Evolutionary conservation across 2,113 vertebrate species (phyloP).

Genomic region (Cettia cetti): DNA sequence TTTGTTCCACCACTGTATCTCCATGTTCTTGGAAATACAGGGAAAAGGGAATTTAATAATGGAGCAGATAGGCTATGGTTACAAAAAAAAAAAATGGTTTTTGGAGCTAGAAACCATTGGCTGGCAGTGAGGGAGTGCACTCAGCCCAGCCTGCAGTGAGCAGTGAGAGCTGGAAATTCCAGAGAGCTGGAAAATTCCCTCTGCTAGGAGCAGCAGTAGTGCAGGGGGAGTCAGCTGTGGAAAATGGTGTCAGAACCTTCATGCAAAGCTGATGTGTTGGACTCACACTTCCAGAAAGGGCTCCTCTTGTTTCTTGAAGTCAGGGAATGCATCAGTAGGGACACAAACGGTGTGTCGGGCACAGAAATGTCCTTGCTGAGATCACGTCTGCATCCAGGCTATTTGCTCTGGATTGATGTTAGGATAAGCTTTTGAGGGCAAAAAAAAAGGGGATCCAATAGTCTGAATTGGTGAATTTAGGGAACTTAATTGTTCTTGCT

Average conservation of each 20-base stretch:
- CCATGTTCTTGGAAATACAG: background rate
- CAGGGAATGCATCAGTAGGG: background rate
- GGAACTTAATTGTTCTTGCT: background rate
- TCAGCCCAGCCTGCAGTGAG: background rate
- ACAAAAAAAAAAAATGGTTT: fast-evolving
- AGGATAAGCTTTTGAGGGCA: background rate
- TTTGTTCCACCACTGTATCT: background rate
- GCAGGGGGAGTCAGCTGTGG: background rate
- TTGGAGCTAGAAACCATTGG: background rate
- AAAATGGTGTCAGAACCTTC: background rate
- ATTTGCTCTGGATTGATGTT: background rate
- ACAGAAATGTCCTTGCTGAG: background rate
- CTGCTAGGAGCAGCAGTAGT: background rate
- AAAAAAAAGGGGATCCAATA: background rate
- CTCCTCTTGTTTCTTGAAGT: background rate
- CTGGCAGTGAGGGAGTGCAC: background rate
- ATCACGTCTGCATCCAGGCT: background rate
- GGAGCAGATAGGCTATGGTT: background rate
- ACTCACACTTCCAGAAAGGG: background rate
- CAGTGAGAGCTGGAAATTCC: no score
- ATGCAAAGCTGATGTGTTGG: fast-evolving
- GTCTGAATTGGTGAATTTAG: background rate
- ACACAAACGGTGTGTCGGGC: background rate
- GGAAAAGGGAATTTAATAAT: background rate
- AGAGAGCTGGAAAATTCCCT: background rate